Evolutionary conservation across 1,140 invertebrate genomes (phyloP), one percentile per base, ranked within the genome.

Genomic region (Brachionus asplanchnoidis): DNA sequence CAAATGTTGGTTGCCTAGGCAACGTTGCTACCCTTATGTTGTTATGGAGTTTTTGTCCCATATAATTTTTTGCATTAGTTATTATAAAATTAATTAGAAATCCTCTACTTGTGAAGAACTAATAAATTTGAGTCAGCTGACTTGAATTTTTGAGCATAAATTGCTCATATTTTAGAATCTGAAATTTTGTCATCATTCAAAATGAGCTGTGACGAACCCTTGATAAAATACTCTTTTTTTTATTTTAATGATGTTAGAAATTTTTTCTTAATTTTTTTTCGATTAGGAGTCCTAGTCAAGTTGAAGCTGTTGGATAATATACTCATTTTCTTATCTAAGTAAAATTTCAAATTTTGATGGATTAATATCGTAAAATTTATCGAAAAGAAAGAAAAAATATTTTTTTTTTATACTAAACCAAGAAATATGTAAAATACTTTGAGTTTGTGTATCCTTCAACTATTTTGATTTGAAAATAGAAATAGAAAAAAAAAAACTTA

Each of bases 21-120:
- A 77, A 77, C 73, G 73, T 77, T 77, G 73, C 73, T 77, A 77
- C 42, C 73, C 73, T 77, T 77, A 23, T 26, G 73, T 77, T 77
- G 73, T 50, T 77, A 77, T 77, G 40, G 73, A 50, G 12, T 50
- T 50, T 77, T 20, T 23, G 66, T 28, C 17, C 40, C 40, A 17
- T 73, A 42, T 42, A 42, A 23, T 20, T 20, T 36, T 42, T 42
- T 73, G n/a, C 36, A 42, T 17, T 73, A 42, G 12, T 42, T 17
- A 73, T 40, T n/a, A 42, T 42, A 28, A 68, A 36, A 68, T 73
- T 73, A 36, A 36, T 73, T 73, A n/a, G 7, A 73, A 73, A 73
- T 40, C 68, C 68, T 73, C 68, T 73, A 73, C 17, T 40, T 42
- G 36, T 42, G 68, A 73, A 73, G 68, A 73, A 17, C 32, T n/a